Conservation (phyloP, 2,797 vertebrate species). For the Gymnocypris eckloni region DNA sequence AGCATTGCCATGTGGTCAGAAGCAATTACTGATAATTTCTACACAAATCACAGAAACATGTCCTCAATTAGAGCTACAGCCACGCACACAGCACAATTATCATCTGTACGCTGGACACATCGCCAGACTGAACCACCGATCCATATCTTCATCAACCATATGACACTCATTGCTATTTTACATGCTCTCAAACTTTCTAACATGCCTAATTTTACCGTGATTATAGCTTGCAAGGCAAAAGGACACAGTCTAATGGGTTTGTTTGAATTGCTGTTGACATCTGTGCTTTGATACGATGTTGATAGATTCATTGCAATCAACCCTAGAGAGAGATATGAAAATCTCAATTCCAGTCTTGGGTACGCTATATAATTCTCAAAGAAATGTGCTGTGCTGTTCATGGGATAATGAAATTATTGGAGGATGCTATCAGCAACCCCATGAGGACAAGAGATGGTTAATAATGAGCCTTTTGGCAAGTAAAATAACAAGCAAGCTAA, state of each 20-base stretch:
- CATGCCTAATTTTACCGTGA: constrained; percentile 74
- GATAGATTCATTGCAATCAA: constrained; percentile 43
- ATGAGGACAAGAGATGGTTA: constrained; percentile 50
- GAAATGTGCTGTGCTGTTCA: constrained; percentile 41
- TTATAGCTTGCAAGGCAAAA: constrained; percentile 64
- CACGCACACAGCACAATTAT: constrained; percentile 66
- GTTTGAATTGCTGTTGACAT: constrained; percentile 70
- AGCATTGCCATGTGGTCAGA: constrained; percentile 78
- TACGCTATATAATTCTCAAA: constrained; percentile 54
- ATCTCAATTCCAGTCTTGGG: constrained; percentile 63
- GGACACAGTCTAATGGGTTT: constrained; percentile 65
- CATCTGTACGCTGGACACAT: constrained; percentile 73
- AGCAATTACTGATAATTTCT: constrained; percentile 82
- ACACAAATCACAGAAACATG: constrained; percentile 76
- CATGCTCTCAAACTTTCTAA: constrained; percentile 68
- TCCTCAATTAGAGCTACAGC: constrained; percentile 78
- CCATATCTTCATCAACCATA: constrained; percentile 68
- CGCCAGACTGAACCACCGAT: constrained; percentile 64
- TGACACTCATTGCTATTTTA: constrained; percentile 58
- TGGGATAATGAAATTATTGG: constrained; percentile 62
- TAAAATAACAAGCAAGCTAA: constrained; percentile 42
- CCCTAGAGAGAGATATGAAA: constrained; percentile 59
- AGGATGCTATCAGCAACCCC: constrained; percentile 54
- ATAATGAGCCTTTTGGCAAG: constrained; percentile 47
- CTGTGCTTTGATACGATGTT: constrained; percentile 71